Percentiles rank a stretch among this genome's conserved stretches.
Conservation (phyloP, 2,888 invertebrate genomes). For the Slavum lentiscoides region DNA sequence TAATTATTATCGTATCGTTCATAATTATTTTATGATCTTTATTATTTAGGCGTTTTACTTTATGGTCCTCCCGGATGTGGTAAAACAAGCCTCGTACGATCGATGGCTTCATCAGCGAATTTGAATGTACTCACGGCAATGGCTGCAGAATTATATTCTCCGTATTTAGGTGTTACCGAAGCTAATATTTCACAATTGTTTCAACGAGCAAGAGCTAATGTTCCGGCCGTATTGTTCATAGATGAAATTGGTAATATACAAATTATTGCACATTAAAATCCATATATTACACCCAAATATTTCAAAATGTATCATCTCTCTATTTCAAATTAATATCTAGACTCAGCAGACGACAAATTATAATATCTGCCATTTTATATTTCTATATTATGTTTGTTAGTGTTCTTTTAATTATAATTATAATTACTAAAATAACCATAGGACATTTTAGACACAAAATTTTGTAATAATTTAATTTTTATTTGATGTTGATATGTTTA, state of each 20-base stretch:
- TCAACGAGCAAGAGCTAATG: constrained; percentile 65
- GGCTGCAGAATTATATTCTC: constrained; percentile 69
- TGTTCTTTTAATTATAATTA: too few relatives aligned
- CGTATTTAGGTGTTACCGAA: constrained; percentile 70
- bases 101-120: constrained; percentile 64
- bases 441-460: not conserved
- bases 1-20: not conserved
- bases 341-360: too few relatives aligned
- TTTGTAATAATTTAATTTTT: not conserved
- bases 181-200: constrained; percentile 66
- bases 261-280: not conserved
- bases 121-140: constrained; percentile 62
- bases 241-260: constrained; percentile 66
- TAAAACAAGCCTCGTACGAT: constrained; percentile 68
- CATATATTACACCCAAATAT: not conserved
- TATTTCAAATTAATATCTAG: too few relatives aligned
- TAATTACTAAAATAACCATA: not conserved
- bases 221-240: constrained; percentile 68
- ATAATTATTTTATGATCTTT: constrained; percentile 4
- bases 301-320: too few relatives aligned
- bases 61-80: constrained; percentile 71
- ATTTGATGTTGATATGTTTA: not conserved
- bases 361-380: too few relatives aligned
- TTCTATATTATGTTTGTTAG: too few relatives aligned
- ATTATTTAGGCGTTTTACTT: constrained; percentile 63